Conservation (phyloP, 2,888 invertebrate genomes). For the Sacculina carcini region DNA sequence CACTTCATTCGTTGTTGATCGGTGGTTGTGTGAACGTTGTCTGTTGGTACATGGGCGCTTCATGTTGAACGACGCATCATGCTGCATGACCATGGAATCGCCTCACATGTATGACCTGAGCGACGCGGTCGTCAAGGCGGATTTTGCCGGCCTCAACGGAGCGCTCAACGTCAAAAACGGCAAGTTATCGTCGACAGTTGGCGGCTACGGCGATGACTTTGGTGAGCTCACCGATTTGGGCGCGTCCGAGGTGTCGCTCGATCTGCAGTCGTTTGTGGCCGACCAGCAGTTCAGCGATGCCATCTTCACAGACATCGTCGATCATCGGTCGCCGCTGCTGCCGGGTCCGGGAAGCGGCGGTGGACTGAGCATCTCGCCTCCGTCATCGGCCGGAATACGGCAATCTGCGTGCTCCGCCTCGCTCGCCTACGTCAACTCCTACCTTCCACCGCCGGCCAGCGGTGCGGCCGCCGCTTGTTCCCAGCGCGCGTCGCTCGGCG, state of each 20-base stretch:
- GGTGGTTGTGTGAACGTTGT: too few species aligned
- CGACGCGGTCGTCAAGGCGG: constrained; percentile 30
- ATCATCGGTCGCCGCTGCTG: too few species aligned
- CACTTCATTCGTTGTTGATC: too few species aligned
- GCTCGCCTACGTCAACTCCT: background rate
- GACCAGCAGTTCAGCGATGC: constrained; percentile 59
- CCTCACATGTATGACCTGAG: constrained; percentile 57
- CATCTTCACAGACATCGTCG: constrained; percentile 46
- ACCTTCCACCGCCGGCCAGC: constrained; percentile 12
- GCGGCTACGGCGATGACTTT: constrained; percentile 22
- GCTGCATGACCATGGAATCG: constrained; percentile 22
- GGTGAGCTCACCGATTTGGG: constrained; percentile 53
- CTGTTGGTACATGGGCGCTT: too few species aligned
- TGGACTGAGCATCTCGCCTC: constrained; percentile 11
- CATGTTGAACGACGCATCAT: background rate
- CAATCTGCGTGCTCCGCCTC: background rate
- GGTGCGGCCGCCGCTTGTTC: constrained; percentile 16
- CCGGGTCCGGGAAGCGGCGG: constrained; percentile 2
- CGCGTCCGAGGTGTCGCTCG: constrained; percentile 71
- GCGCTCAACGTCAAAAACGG: constrained; percentile 16
- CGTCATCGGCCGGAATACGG: constrained; percentile 9
- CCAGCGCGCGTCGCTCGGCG: constrained; percentile 11
- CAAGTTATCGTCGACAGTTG: constrained; percentile 7
- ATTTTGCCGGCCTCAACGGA: constrained; percentile 26
- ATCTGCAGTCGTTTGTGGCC: constrained; percentile 72